Evolutionary conservation across 2,888 invertebrate species (phyloP).

Genomic region (Acronicta alni): DNA sequence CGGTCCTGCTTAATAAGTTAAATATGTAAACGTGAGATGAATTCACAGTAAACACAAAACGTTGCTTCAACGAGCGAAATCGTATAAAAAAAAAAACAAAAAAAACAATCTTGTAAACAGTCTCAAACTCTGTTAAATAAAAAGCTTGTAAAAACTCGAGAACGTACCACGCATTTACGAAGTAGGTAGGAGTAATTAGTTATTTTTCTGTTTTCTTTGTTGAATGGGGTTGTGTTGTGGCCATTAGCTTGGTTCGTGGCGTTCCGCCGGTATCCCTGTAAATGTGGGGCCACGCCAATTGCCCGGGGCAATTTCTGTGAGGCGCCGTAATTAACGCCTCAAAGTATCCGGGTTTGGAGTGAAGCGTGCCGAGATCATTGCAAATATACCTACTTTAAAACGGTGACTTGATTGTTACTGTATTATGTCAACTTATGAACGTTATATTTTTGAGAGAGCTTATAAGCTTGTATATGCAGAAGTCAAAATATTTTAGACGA

Average conservation of each 20-base stretch:
- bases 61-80: conserved; percentile 10
- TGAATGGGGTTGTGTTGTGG: conserved; percentile 58
- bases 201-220: conserved; percentile 61
- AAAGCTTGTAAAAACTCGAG: conserved; percentile 47
- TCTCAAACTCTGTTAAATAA: conserved; percentile 43
- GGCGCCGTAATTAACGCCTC: conserved; percentile 70
- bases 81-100: conserved; percentile 19
- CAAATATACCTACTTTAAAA: conserved; percentile 50
- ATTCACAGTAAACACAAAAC: conserved; percentile 10
- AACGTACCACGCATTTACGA: conserved; percentile 51
- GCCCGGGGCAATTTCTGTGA: conserved; percentile 51
- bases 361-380: conserved; percentile 50
- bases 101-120: conserved; percentile 34
- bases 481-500: too few species aligned
- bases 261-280: conserved; percentile 54
- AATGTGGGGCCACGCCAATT: conserved; percentile 52
- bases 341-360: conserved; percentile 52
- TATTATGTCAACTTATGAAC: neutral
- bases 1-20: neutral
- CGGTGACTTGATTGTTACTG: conserved; percentile 21
- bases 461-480: neutral
- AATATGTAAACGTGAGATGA: conserved; percentile 14
- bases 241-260: conserved; percentile 56
- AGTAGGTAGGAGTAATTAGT: conserved; percentile 54
- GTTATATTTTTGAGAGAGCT: neutral